Evolutionary conservation across 1,140 invertebrate species (phyloP).

Genomic region (Drosophila ananassae): DNA sequence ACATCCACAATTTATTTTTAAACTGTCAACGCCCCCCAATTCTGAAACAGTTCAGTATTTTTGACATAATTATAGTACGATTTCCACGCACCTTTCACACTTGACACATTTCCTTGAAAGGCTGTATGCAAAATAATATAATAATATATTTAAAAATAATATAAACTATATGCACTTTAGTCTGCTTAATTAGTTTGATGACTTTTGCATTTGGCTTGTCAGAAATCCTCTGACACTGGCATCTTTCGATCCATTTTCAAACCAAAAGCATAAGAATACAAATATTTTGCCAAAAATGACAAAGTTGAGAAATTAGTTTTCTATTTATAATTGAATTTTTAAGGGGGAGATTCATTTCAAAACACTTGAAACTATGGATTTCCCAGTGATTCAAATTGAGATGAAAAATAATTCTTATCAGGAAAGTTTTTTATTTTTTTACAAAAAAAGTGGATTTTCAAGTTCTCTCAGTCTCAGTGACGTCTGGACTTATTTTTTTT

Average conservation of each 20-base stretch:
- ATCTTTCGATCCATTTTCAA: slow-evolving; percentile 3
- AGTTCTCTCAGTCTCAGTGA: not conserved
- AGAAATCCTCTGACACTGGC: slow-evolving; percentile 5
- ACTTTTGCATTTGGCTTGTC: slow-evolving; percentile 29
- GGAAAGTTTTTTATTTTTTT: no score
- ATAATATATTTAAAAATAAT: not conserved
- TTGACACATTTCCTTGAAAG: slow-evolving; percentile 23
- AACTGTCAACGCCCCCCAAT: slow-evolving; percentile 28
- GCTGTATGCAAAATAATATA: slow-evolving; percentile 1
- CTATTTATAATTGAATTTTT: slow-evolving; percentile 24
- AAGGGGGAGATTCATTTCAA: not conserved
- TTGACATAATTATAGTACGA: slow-evolving; percentile 12
- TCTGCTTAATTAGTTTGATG: slow-evolving; percentile 42
- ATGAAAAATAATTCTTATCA: not conserved
- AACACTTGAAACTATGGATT: not conserved
- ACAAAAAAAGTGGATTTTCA: not conserved
- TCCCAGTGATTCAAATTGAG: not conserved
- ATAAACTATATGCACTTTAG: not conserved
- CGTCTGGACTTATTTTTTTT: not conserved
- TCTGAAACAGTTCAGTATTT: not conserved
- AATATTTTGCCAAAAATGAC: slow-evolving; percentile 27
- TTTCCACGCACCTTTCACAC: slow-evolving; percentile 5
- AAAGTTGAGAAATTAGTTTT: slow-evolving; percentile 21
- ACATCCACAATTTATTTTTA: slow-evolving; percentile 30
- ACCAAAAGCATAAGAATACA: slow-evolving; percentile 3